Evolutionary conservation across 2,888 invertebrate genomes (phyloP).

Genomic region (Ophonus ardosiacus): DNA sequence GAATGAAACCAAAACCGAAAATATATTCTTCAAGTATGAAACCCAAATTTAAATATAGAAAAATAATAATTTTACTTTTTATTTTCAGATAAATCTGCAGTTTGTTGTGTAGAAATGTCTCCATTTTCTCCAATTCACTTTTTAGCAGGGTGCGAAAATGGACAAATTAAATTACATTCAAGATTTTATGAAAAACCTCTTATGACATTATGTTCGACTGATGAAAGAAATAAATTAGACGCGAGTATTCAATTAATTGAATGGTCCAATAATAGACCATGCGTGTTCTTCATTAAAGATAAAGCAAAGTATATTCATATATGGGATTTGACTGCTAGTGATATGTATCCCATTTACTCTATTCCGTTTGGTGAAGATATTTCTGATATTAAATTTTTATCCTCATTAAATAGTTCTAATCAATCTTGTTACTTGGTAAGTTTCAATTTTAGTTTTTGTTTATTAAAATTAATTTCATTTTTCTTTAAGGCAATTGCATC

Average conservation of each 20-base stretch:
- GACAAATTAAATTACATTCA: slow-evolving; percentile 76
- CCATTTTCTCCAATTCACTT: slow-evolving; percentile 77
- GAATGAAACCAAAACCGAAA: slow-evolving; percentile 71
- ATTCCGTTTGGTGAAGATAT: slow-evolving; percentile 75
- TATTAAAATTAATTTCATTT: slow-evolving; percentile 45
- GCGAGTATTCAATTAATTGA: slow-evolving; percentile 74
- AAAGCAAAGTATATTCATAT: slow-evolving; percentile 75
- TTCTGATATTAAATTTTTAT: slow-evolving; percentile 75
- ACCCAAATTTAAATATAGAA: neutral
- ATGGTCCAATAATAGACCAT: slow-evolving; percentile 78
- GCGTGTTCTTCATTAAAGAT: slow-evolving; percentile 77
- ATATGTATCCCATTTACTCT: slow-evolving; percentile 76
- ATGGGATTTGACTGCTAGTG: slow-evolving; percentile 78
- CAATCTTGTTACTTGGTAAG: slow-evolving; percentile 76
- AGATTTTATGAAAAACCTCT: slow-evolving; percentile 75
- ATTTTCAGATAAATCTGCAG: slow-evolving; percentile 70
- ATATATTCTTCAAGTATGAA: slow-evolving; percentile 69
- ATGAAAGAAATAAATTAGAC: slow-evolving; percentile 69
- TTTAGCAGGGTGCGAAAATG: slow-evolving; percentile 77
- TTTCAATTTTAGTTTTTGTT: slow-evolving; percentile 20
- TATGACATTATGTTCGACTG: slow-evolving; percentile 71
- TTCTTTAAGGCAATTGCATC: slow-evolving; percentile 76
- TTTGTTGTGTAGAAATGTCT: slow-evolving; percentile 76
- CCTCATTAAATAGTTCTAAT: slow-evolving; percentile 70
- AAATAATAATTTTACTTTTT: slow-evolving; percentile 59